Conservation (phyloP, 2,797 vertebrate species). For the Sebastes oblongus region DNA sequence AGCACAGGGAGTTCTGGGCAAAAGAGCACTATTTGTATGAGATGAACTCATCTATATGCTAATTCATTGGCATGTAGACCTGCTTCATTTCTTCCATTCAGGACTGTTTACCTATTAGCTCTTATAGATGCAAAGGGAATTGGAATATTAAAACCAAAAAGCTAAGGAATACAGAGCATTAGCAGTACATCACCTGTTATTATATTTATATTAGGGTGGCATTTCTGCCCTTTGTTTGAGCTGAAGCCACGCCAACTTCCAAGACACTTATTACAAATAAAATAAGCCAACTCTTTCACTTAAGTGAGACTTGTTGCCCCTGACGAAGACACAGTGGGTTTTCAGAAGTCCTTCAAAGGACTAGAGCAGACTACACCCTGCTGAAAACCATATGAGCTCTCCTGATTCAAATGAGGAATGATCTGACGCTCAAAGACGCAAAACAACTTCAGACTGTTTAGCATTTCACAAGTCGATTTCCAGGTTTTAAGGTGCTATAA, state of each 20-base stretch:
- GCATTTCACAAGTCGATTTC: constrained; percentile 38
- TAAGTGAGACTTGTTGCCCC: constrained; percentile 67
- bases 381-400: constrained; percentile 30
- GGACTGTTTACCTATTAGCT: constrained; percentile 94
- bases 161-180: constrained; percentile 79
- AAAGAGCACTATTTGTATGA: constrained; percentile 96
- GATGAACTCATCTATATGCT: constrained; percentile 99
- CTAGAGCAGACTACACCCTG: constrained; percentile 12
- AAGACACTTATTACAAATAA: constrained; percentile 64
- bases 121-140: constrained; percentile 84
- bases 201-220: constrained; percentile 76
- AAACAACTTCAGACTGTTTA: constrained; percentile 40
- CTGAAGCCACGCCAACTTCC: constrained; percentile 60
- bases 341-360: constrained; percentile 47
- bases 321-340: constrained; percentile 42
- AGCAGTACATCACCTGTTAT: constrained; percentile 81
- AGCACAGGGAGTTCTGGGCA: constrained; percentile 91
- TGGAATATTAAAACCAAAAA: constrained; percentile 81
- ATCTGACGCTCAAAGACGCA: constrained; percentile 19
- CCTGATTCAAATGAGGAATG: constrained; percentile 40
- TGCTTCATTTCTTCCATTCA: constrained; percentile 94
- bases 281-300: constrained; percentile 64
- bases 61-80: constrained; percentile 95
- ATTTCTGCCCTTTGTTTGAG: constrained; percentile 79
- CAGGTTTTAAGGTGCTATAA: constrained; percentile 26